Evolutionary conservation across 2,113 vertebrate genomes (phyloP), one percentile per base, ranked within the genome.

Genomic region (Rhabdornis inornatus): DNA sequence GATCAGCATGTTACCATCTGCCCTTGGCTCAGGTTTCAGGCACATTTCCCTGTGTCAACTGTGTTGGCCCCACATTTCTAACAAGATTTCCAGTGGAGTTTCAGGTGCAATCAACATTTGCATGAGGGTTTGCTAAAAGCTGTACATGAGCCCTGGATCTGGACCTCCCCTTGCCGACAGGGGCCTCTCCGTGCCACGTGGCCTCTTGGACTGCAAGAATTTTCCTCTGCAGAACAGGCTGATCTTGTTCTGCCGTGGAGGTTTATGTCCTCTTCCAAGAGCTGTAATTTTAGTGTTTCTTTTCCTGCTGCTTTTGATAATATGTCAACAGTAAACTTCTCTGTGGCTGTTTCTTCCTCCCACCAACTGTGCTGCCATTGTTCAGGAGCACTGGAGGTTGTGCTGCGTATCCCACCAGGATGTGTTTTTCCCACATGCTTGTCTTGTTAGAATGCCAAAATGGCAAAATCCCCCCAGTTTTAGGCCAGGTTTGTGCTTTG

Each of bases 181-280:
- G 82, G 92, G 95, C 93, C 80, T 55, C 95, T 79, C 28, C 1
- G 5, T 70, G 74, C 91, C 90, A 74, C 42, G 71, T 89, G 86
- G 89, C 90, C 88, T 82, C 86, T 87, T 1, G 31, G 88, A 79
- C 92, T 70, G 86, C 68, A 86, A 78, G 69, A 94, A 82, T 76
- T 84, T 56, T 87, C 23, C 59, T 85, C 20, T 86, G 94, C 94
- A 79, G 91, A 97, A 96, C 97, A 93, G 95, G 96, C 96, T 95
- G 68, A 69, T 83, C 97, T 93, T 83, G 96, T 95, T 97, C 78
- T 92, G 69, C 92, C 4, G 1, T 91, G 24, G 0, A 84, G 80
- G 44, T 89, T 87, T 76, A 52, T 52, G 83, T 78, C n/a, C 40
- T 88, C 11, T 80, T 94, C 56, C 47, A 59, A 74, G 71, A 95